Conservation (phyloP, 1,140 invertebrate species). For the Eufriesea mexicana region DNA sequence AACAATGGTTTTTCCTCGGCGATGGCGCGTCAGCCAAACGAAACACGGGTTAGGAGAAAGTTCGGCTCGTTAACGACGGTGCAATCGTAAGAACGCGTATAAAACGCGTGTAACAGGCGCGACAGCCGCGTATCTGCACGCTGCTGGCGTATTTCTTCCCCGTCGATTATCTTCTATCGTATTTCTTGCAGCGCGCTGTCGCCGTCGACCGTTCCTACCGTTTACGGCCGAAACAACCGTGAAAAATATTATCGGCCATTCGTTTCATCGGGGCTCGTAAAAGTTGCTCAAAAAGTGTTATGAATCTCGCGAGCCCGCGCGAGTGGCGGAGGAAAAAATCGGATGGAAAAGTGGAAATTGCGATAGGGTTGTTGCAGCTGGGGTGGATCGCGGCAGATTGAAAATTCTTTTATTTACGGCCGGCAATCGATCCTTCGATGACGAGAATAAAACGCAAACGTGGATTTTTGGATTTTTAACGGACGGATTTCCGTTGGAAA, state of each 20-base stretch:
- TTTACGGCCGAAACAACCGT: slow-evolving; percentile 55
- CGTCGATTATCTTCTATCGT: slow-evolving; percentile 57
- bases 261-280: slow-evolving; percentile 55
- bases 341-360: background rate
- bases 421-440: slow-evolving; percentile 8
- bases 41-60: background rate
- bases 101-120: slow-evolving; percentile 6
- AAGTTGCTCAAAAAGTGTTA: slow-evolving; percentile 44
- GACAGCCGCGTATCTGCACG: slow-evolving; percentile 15
- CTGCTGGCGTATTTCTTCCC: slow-evolving; percentile 22
- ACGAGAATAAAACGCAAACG: slow-evolving; percentile 7
- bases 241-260: slow-evolving; percentile 63
- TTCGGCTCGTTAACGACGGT: slow-evolving; percentile 12
- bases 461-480: background rate
- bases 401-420: slow-evolving; percentile 30
- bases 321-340: background rate
- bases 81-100: slow-evolving; percentile 9
- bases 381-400: background rate
- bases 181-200: slow-evolving; percentile 37
- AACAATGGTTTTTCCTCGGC: background rate
- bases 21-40: background rate
- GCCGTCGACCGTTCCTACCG: background rate
- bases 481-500: background rate
- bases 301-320: slow-evolving; percentile 43
- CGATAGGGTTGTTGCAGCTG: background rate